Evolutionary conservation across 1,140 invertebrate genomes (phyloP).

Genomic region (Ceratoteleas bidentatus): DNA sequence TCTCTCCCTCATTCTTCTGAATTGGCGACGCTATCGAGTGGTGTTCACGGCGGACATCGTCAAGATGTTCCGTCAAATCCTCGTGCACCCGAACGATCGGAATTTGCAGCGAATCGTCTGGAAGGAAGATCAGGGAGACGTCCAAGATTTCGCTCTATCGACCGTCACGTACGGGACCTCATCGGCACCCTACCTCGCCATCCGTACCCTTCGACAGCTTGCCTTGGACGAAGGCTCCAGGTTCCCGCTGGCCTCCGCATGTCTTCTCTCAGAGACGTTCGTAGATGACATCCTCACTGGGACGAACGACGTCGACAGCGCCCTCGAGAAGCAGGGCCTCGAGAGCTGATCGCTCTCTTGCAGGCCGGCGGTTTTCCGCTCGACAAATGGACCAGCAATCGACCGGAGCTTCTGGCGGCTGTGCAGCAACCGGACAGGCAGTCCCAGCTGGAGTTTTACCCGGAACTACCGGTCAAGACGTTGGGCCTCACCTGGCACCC

Average conservation of each 20-base stretch:
- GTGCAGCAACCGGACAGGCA: not conserved
- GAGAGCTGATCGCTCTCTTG: not conserved
- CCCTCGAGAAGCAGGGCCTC: not conserved
- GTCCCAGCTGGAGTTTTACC: not conserved
- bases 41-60: conserved; percentile 73
- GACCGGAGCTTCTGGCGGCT: not conserved
- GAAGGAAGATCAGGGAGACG: conserved; percentile 55
- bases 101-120: conserved; percentile 76
- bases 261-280: not conserved
- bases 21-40: conserved; percentile 67
- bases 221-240: not conserved
- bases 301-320: not conserved
- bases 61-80: conserved; percentile 78
- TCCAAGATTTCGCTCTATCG: no score
- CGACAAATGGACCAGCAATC: not conserved
- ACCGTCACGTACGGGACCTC: no score
- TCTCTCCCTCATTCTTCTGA: conserved; percentile 1
- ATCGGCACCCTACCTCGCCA: no score
- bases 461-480: not conserved
- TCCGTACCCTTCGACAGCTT: not conserved
- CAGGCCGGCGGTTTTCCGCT: not conserved
- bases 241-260: not conserved
- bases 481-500: not conserved
- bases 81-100: conserved; percentile 61
- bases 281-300: not conserved